These are phyloP conservation scores for Melieria picta DNA, from an alignment of 2,888 invertebrate species.

Conservation along the genomic window DNA sequence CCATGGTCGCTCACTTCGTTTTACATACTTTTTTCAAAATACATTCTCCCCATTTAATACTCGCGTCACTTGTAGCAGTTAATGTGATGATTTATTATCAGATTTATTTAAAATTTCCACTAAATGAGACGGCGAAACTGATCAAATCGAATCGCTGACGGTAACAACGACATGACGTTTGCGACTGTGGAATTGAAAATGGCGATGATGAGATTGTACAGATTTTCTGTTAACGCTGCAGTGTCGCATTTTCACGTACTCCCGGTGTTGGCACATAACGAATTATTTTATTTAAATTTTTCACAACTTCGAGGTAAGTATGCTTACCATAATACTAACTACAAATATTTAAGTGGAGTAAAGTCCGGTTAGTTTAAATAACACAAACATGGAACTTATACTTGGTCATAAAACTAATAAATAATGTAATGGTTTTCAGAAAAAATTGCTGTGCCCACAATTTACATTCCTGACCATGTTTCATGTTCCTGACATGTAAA, in stretches of 20 bases:
- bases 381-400: too few relatives aligned
- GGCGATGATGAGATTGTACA: slow-evolving; percentile 51
- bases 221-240: slow-evolving; percentile 40
- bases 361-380: too few relatives aligned
- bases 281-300: too few relatives aligned
- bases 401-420: too few relatives aligned
- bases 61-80: slow-evolving; percentile 8
- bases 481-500: too few relatives aligned
- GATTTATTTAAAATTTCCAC: slow-evolving; percentile 30
- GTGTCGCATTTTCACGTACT: slow-evolving; percentile 39
- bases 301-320: too few relatives aligned
- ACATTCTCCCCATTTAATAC: slow-evolving; percentile 21
- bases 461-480: too few relatives aligned
- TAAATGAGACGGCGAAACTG: slow-evolving; percentile 38
- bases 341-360: too few relatives aligned
- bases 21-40: slow-evolving; percentile 17
- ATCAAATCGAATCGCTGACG: slow-evolving; percentile 47
- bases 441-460: too few relatives aligned
- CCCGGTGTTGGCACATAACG: too few relatives aligned
- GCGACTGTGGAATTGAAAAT: slow-evolving; percentile 58
- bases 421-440: too few relatives aligned
- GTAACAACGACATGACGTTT: slow-evolving; percentile 55
- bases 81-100: slow-evolving; percentile 4
- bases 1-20: slow-evolving; percentile 13
- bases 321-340: too few relatives aligned